Base-by-base conservation (phyloP, 2,888 invertebrate genomes). In the Chalcis sispes region DNA sequence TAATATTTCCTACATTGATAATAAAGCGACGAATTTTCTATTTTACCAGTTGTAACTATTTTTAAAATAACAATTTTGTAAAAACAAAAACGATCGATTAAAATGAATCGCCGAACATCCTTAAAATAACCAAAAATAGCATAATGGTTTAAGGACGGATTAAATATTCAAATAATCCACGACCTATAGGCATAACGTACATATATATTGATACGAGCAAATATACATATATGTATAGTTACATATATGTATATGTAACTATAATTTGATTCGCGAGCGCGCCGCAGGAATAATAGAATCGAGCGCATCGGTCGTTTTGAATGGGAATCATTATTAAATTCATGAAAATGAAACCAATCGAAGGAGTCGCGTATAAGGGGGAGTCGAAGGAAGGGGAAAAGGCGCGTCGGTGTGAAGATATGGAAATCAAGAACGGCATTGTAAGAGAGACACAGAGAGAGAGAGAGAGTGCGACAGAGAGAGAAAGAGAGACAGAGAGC, bases 241-340 rank as follows among this genome's bases (percentile, higher is more conserved):
- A 52, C 13, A 52, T 42, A 40, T 4, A 46, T 46, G n/a, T n/a
- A n/a, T n/a, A n/a, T n/a, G n/a, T n/a, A n/a, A n/a, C n/a, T n/a
- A n/a, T n/a, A n/a, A n/a, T n/a, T n/a, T n/a, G n/a, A n/a, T n/a
- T n/a, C n/a, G n/a, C 7, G 18, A 48, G 56, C 1, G 3, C 40
- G 27, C 18, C 25, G 3, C 8, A 25, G 36, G 52, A 42, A 65
- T 75, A 65, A 66, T 59, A 29, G 32, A 36, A 36, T 54, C 50
- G 40, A n/a, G 29, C 2, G 18, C 7, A n/a, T 15, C 40, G 71
- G n/a, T 42, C 52, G n/a, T 25, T 59, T 27, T 67, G 13, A 75
- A 52, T 67, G 67, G 58, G 54, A n/a, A 77, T 70, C 56, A 67
- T 74, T 67, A 75, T 71, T 75, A 75, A 75, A 77, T 75, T 74